Base-by-base conservation (phyloP, 2,797 vertebrate genomes). In the Brachymystax lenok region DNA sequence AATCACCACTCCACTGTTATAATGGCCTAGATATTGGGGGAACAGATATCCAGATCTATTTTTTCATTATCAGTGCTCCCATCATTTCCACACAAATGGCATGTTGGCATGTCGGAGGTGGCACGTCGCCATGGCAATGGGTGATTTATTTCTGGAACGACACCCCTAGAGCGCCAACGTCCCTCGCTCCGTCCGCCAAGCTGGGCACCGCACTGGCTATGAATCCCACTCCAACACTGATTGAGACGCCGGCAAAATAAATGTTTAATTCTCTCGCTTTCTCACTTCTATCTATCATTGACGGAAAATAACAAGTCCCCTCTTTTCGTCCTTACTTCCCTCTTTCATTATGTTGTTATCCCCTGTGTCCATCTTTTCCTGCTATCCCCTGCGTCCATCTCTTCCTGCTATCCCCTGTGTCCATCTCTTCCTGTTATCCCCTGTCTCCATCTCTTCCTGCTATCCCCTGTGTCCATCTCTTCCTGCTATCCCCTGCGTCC, bases 81-180 rank as follows among this genome's bases (percentile, higher is more conserved):
- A 77, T 88, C 78, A 83, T 88, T 86, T 88, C 81, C 84, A 87
- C 82, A 90, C 82, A 89, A 88, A 80, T 71, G 74, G 73, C 73
- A 77, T 79, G 79, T 81, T 63, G 74, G 74, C 72, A 76, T 80
- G 79, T 80, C 59, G n/a, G 64, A 27, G 10, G 72, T 86, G 88
- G 87, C 81, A 0, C 63, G 0, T 69, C 50, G 83, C 88, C 89
- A 82, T 77, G 68, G 85, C 86, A 90, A 88, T 91, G 88, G 88
- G 83, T 89, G 89, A 92, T 91, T 92, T 90, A 90, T 91, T 88
- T 75, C 10, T 81, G 88, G 84, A 83, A 27, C 81, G 51, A 85
- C 85, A 85, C 85, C 86, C 84, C 88, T 77, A 72, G 80, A 88
- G 80, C 66, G n/a, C 85, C 83, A 82, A 81, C 51, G 27, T 82